Base-by-base conservation (phyloP, 2,797 vertebrate genomes). In the Cynodonichthys magdalenae region DNA sequence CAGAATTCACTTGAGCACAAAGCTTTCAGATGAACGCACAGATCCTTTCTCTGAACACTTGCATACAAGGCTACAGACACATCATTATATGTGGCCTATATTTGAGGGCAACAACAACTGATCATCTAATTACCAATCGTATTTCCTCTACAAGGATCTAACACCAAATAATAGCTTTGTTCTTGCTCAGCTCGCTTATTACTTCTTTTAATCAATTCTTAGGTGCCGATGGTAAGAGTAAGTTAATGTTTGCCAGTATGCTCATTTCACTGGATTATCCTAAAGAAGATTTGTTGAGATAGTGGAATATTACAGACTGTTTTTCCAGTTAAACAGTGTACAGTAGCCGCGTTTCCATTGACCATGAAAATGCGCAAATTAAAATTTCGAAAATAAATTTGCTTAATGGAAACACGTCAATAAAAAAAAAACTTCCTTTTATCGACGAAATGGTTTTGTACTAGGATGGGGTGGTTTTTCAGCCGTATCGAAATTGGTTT, bases 231-330 rank as follows among this genome's bases (percentile, higher is more conserved):
- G 69, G 69, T 61, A 71, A 59, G 59, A 65, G 76, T 59, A 67
- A 66, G 63, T 82, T 54, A 61, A 47, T 89, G 66, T 87, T 89
- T 83, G 78, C 62, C 74, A 55, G 52, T 36, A 44, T 20, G 49
- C 18, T 24, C 19, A 12, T 7, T 19, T 34, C 48, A 64, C 41
- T 62, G 48, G 14, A 57, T 69, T 75, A 85, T 84, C 75, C 78
- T 80, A 85, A 63, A 61, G 20, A 57, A 61, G 58, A 42, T 39
- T 46, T 18, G 31, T 53, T 10, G 42, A 65, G 14, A 60, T 28
- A n/a, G 53, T 52, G 42, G 24, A 58, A 56, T 58, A 58, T 58
- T n/a, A 46, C 31, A 60, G 53, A 50, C 45, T 59, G 46, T 5
- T 74, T 50, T 62, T 75, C 59, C 50, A 48, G 54, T 74, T 39